Base-by-base conservation (phyloP, 2,113 vertebrate genomes). In the Coregonus clupeaformis region DNA sequence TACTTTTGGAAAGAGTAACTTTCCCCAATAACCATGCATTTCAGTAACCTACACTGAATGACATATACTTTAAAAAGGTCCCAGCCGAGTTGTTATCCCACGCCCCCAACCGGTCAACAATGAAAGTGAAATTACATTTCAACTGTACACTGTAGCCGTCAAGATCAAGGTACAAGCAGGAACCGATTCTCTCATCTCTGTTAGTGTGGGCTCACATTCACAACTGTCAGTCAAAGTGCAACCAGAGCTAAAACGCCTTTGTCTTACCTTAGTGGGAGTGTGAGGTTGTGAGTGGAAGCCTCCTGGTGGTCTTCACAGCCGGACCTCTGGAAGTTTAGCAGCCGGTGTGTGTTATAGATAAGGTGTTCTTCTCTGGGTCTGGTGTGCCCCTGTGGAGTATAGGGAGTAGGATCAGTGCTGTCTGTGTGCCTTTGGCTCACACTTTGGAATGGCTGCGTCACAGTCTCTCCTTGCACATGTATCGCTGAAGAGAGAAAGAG, bases 341-440 rank as follows among this genome's bases (percentile, higher is more conserved):
- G 68, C 75, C 68, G 78, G n/a, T 57, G 12, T 77, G 77, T 24
- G 75, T 57, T 42, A 2, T 42, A 13, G 71, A 64, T 59, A 68
- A 68, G 12, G 57, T 59, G 80, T 70, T 75, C 25, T 27, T 65
- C 63, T 64, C 63, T 65, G 42, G 66, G 77, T 66, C 79, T 59
- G 73, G 63, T 77, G 24, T 59, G 12, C 74, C 81, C 69, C 73
- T 55, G 73, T 83, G 7, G 72, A 81, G 70, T 1, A 76, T 47
- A 72, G 76, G 68, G 80, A 69, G 73, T 77, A 75, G 68, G 78
- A 76, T 84, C 77, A 69, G 84, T 83, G 85, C 69, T 78, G 82
- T 88, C 89, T 87, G 85, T 80, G 78, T 3, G 80, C 66, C 82
- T 87, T 87, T 89, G 90, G 87, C 87, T 90, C 73, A 79, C 60